Conservation (phyloP, 53 echinoderm and acorn worm species). For the Hippasteria phrygiana region DNA sequence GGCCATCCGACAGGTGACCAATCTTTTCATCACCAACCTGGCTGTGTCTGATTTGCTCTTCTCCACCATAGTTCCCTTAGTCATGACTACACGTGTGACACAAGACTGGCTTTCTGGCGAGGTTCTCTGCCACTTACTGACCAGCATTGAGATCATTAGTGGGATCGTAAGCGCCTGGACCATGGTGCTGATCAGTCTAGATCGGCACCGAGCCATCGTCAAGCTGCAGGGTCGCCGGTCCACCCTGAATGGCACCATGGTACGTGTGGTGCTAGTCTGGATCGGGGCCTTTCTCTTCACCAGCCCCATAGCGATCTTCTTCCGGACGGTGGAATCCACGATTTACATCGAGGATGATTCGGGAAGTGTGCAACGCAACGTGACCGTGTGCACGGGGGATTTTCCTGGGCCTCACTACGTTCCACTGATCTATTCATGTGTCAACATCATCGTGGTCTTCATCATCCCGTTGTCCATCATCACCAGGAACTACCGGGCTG, state of each 20-base stretch:
- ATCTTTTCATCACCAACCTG: constrained; percentile 70
- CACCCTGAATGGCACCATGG: background rate
- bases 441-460: constrained; percentile 63
- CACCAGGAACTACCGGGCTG: constrained; percentile 42
- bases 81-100: constrained; percentile 67
- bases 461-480: constrained; percentile 43
- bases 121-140: constrained; percentile 46
- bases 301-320: constrained; percentile 39
- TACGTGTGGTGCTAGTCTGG: constrained; percentile 45
- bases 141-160: constrained; percentile 38
- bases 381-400: constrained; percentile 61
- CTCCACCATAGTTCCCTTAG: constrained; percentile 54
- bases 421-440: constrained; percentile 29
- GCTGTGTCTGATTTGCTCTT: constrained; percentile 67
- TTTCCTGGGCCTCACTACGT: background rate
- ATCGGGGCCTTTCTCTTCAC: constrained; percentile 27
- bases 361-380: background rate
- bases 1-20: constrained; percentile 68
- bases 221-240: constrained; percentile 8
- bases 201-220: constrained; percentile 62
- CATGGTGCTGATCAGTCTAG: constrained; percentile 70
- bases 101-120: constrained; percentile 55
- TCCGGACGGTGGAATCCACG: constrained; percentile 3
- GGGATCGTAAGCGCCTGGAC: constrained; percentile 70
- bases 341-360: background rate